Percentiles rank a stretch among this genome's conserved stretches.
Conservation (phyloP, 2,888 invertebrate genomes). For the Platypus cylindrus region DNA sequence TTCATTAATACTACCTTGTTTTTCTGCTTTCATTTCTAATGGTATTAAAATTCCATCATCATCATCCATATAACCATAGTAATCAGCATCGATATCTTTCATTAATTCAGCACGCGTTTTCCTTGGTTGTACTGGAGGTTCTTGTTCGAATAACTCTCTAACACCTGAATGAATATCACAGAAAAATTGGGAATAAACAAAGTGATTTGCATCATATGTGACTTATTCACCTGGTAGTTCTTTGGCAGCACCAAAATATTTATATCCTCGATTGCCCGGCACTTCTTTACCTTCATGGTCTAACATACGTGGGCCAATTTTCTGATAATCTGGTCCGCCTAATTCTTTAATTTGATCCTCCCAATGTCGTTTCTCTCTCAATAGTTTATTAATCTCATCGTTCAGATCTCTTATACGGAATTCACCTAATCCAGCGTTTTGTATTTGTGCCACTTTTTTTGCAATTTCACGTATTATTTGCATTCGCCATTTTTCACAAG, state of each 20-base stretch:
- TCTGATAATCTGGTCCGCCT: conserved; percentile 88
- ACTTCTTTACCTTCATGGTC: conserved; percentile 91
- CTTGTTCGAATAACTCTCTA: conserved; percentile 92
- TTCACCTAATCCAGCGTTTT: conserved; percentile 98
- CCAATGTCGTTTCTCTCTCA: conserved; percentile 96
- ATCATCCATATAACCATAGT: conserved; percentile 97
- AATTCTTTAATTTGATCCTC: conserved; percentile 91
- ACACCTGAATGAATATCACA: conserved; percentile 65
- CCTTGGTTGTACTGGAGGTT: conserved; percentile 78
- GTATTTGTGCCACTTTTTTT: conserved; percentile 97
- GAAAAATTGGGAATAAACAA: conserved; percentile 3
- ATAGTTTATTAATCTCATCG: conserved; percentile 96
- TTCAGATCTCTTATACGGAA: conserved; percentile 95
- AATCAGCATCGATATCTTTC: conserved; percentile 97
- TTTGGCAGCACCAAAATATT: conserved; percentile 97
- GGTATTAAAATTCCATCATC: conserved; percentile 93
- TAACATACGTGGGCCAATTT: conserved; percentile 84
- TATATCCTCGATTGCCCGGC: conserved; percentile 95
- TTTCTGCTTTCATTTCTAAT: conserved; percentile 70
- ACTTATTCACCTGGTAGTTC: conserved; percentile 63
- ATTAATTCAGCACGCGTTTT: conserved; percentile 93
- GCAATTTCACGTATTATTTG: conserved; percentile 96
- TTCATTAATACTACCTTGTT: conserved; percentile 20
- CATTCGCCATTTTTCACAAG: conserved; percentile 92
- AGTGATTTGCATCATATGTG: no score